These are phyloP conservation scores for Phasia obesa DNA, from an alignment of 2,888 invertebrate species.

Conservation along the genomic window DNA sequence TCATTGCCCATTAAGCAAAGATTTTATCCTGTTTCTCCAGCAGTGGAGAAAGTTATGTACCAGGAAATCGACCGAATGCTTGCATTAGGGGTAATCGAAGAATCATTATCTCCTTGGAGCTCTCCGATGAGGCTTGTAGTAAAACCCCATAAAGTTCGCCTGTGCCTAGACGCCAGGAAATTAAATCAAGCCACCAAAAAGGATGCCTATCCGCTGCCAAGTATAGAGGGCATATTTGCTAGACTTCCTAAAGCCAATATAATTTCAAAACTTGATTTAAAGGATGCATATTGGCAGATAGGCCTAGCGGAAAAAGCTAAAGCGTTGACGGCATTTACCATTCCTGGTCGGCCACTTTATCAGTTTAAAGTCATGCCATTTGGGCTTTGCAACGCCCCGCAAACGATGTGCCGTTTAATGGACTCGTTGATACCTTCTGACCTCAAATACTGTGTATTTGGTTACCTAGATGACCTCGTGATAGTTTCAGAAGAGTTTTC, in stretches of 20 bases:
- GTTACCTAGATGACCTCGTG: slow-evolving; percentile 1
- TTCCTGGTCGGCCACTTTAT: background rate
- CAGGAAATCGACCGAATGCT: slow-evolving; percentile 74
- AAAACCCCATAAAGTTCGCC: slow-evolving; percentile 41
- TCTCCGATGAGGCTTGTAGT: slow-evolving; percentile 43
- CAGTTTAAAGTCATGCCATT: no score
- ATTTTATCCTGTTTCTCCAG: background rate
- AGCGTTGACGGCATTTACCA: background rate
- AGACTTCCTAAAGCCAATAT: background rate
- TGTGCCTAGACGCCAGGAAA: no score
- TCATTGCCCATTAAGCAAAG: slow-evolving; percentile 20
- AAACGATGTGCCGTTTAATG: slow-evolving; percentile 58
- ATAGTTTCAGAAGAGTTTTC: background rate
- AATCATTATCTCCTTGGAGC: slow-evolving; percentile 24
- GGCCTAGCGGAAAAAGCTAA: background rate
- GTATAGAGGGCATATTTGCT: background rate
- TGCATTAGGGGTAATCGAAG: background rate
- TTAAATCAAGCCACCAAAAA: background rate
- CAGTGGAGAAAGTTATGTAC: background rate
- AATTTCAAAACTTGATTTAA: background rate
- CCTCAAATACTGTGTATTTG: background rate
- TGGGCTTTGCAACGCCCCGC: slow-evolving; percentile 57
- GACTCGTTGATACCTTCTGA: slow-evolving; percentile 55
- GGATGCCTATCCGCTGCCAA: slow-evolving; percentile 1
- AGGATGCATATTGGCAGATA: background rate